phyloP scores from a whole-genome alignment of 1,140 invertebrate genomes.

The Caenorhabditis briggsae region DNA sequence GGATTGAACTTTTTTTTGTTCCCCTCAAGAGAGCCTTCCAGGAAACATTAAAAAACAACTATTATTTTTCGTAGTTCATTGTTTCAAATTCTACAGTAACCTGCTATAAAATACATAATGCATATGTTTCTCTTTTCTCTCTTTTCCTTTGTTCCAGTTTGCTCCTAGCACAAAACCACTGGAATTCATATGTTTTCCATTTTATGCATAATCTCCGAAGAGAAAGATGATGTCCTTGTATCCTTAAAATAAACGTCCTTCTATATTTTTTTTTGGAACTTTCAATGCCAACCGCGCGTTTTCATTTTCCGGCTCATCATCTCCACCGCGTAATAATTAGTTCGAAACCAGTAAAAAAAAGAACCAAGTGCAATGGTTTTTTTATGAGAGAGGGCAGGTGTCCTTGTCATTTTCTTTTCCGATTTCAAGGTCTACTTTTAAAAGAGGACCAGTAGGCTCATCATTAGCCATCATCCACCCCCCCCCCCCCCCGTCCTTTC shows the following conservation, averaged over 20 bases:
- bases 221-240: conserved; percentile 3
- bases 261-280: neutral
- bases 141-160: neutral
- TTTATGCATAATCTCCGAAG: neutral
- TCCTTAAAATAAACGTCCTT: neutral
- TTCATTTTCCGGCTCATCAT: conserved; percentile 37
- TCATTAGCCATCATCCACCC: neutral
- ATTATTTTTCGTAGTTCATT: too few relatives aligned
- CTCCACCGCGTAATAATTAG: conserved; percentile 49
- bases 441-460: conserved; percentile 40
- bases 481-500: neutral
- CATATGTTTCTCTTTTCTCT: neutral
- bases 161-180: neutral
- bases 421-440: conserved; percentile 33
- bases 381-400: neutral
- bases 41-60: too few relatives aligned
- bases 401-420: conserved; percentile 38
- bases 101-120: too few relatives aligned
- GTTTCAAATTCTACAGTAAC: too few relatives aligned
- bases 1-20: neutral
- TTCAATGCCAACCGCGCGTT: conserved; percentile 29
- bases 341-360: neutral
- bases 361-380: conserved; percentile 8
- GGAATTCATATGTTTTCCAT: neutral
- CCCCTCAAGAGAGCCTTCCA: too few relatives aligned